Evolutionary conservation across 2,797 vertebrate genomes (phyloP).

Genomic region (Xiphophorus birchmanni): DNA sequence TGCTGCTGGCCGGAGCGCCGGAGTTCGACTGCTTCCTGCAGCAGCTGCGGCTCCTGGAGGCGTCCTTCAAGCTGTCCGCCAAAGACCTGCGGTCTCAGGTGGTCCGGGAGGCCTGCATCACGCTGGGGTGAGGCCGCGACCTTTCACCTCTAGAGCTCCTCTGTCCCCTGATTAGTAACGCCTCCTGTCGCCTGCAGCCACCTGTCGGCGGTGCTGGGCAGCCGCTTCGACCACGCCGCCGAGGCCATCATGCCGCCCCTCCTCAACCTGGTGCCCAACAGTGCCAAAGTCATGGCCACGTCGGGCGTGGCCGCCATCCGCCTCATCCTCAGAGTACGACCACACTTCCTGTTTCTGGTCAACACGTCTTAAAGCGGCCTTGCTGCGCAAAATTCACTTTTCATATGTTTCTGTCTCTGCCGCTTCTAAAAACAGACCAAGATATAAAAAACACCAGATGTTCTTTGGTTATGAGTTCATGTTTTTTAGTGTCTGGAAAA

Average conservation of each 20-base stretch:
- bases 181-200: slow-evolving; percentile 76
- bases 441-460: too few relatives aligned
- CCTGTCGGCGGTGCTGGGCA: slow-evolving; percentile 90
- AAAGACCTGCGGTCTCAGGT: slow-evolving; percentile 96
- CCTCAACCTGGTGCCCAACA: slow-evolving; percentile 93
- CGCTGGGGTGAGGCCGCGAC: slow-evolving; percentile 84
- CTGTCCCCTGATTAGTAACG: background rate
- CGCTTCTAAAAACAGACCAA: too few relatives aligned
- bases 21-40: slow-evolving; percentile 90
- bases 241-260: slow-evolving; percentile 92
- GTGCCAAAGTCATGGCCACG: slow-evolving; percentile 96
- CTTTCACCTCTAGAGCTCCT: background rate
- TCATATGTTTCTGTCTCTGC: too few relatives aligned
- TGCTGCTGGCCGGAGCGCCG: slow-evolving; percentile 89
- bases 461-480: too few relatives aligned
- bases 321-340: slow-evolving; percentile 90
- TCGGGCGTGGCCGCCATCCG: slow-evolving; percentile 90
- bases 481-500: too few relatives aligned
- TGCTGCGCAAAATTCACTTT: too few relatives aligned
- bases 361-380: background rate
- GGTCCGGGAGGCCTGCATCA: slow-evolving; percentile 94
- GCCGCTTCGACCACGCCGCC: slow-evolving; percentile 93
- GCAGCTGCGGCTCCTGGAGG: slow-evolving; percentile 90
- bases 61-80: slow-evolving; percentile 91
- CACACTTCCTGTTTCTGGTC: background rate